These are phyloP conservation scores for Mastacembelus armatus DNA, from an alignment of 2,797 vertebrate genomes.

Conservation along the genomic window DNA sequence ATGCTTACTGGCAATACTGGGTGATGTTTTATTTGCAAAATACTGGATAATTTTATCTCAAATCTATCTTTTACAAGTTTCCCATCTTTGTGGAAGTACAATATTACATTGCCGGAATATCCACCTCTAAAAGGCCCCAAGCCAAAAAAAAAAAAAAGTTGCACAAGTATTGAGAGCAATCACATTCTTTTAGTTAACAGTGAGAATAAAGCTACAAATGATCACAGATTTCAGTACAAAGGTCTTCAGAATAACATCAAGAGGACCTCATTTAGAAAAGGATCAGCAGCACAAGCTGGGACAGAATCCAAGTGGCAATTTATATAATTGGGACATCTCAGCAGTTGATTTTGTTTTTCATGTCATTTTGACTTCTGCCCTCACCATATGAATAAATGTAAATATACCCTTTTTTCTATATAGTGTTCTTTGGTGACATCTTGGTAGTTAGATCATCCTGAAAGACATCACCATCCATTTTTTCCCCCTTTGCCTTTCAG, in stretches of 20 bases:
- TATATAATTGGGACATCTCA: slow-evolving; percentile 5
- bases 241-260: slow-evolving; percentile 44
- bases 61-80: not conserved
- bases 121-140: too few species aligned
- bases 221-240: slow-evolving; percentile 69
- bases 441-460: slow-evolving; percentile 19
- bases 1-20: too few species aligned
- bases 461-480: slow-evolving; percentile 19
- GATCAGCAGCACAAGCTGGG: slow-evolving; percentile 51
- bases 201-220: slow-evolving; percentile 65
- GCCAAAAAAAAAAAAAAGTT: slow-evolving; percentile 13
- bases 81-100: not conserved
- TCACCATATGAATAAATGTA: slow-evolving; percentile 14
- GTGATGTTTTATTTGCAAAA: too few species aligned
- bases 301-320: slow-evolving; percentile 29
- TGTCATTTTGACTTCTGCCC: slow-evolving; percentile 14
- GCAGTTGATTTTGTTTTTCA: slow-evolving; percentile 8
- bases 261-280: slow-evolving; percentile 40
- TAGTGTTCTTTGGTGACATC: slow-evolving; percentile 52
- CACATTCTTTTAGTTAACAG: slow-evolving; percentile 63
- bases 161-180: slow-evolving; percentile 40
- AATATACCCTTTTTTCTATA: slow-evolving; percentile 7
- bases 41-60: too few species aligned
- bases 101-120: not conserved
- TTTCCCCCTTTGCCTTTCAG: not conserved